Conservation (phyloP, 2,888 invertebrate species). For the Plemyria rubiginata region DNA sequence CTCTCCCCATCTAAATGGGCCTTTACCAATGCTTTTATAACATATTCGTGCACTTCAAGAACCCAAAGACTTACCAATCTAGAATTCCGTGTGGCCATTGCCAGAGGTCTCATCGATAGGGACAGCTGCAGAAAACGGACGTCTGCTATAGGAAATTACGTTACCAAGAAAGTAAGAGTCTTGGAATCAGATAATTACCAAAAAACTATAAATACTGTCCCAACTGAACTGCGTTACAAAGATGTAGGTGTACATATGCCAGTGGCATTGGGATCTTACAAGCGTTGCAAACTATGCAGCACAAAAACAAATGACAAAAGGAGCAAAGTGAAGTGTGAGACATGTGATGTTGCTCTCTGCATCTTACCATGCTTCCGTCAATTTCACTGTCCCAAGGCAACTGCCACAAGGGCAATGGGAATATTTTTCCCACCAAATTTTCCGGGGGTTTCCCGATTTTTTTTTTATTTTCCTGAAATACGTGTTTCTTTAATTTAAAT, state of each 20-base stretch:
- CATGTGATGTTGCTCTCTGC: not conserved
- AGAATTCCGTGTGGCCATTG: constrained; percentile 3
- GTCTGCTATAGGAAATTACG: not conserved
- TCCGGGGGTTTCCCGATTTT: no score
- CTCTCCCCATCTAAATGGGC: no score
- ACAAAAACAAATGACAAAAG: not conserved
- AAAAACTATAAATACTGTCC: constrained; percentile 3
- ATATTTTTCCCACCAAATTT: constrained; percentile 1
- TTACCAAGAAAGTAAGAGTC: not conserved
- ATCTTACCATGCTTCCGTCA: not conserved
- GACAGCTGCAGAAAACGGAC: not conserved
- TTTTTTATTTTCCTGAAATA: not conserved
- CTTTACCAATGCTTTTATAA: constrained; percentile 1
- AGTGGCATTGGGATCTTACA: not conserved
- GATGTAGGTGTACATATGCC: constrained; percentile 2
- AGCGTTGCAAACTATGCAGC: not conserved
- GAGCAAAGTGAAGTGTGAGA: not conserved
- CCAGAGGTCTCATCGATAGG: not conserved
- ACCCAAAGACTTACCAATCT: not conserved
- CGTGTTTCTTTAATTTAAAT: not conserved
- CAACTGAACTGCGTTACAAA: not conserved
- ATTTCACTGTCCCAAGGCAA: no score
- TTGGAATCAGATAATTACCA: not conserved
- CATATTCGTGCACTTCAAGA: not conserved
- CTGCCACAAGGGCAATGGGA: not conserved